Conservation (phyloP, 2,888 invertebrate genomes). For the Macrophya annulata region DNA sequence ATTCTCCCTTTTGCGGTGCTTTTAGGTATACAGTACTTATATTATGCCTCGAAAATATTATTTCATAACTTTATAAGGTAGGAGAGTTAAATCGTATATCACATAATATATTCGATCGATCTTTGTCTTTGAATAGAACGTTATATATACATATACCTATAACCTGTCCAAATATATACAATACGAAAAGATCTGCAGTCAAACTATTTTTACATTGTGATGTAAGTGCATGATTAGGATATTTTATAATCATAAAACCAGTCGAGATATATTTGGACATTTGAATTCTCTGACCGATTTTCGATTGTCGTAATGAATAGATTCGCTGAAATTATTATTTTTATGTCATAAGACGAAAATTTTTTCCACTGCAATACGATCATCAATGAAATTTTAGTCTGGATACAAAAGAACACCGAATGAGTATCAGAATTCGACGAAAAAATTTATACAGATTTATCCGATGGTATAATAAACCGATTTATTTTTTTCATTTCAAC, state of each 20-base stretch:
- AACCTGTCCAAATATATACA: background rate
- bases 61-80: background rate
- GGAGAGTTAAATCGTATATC: background rate
- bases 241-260: background rate
- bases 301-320: background rate
- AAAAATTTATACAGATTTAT: too few relatives aligned
- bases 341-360: too few relatives aligned
- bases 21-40: background rate
- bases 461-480: background rate
- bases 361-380: background rate
- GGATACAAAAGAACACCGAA: background rate
- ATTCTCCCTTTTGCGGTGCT: background rate
- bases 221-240: too few relatives aligned
- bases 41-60: background rate
- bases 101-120: constrained; percentile 21
- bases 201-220: background rate
- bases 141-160: background rate
- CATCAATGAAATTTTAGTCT: background rate
- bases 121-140: background rate
- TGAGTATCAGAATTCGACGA: background rate
- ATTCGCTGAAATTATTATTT: background rate
- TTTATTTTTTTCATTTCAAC: background rate
- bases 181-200: background rate
- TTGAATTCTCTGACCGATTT: background rate
- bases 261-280: background rate